Evolutionary conservation across 2,888 invertebrate genomes (phyloP).

Genomic region (Sclerodermus sp.): DNA sequence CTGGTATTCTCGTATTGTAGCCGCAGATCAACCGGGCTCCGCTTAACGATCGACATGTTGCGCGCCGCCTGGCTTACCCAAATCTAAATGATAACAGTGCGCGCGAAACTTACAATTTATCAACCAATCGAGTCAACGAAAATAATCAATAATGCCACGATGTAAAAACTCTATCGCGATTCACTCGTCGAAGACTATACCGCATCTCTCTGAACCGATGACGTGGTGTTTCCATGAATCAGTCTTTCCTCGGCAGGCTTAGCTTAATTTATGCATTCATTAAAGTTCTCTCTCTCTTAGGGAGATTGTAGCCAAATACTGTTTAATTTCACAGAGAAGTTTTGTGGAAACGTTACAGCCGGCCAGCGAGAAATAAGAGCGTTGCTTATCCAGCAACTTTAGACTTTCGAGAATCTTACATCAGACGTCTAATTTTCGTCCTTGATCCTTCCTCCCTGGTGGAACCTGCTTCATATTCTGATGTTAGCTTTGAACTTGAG

Average conservation of each 20-base stretch:
- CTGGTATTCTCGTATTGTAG: conserved; percentile 18
- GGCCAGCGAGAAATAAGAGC: not conserved
- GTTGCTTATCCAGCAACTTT: not conserved
- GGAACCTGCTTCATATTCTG: not conserved
- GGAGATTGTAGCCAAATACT: not conserved
- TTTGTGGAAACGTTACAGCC: not conserved
- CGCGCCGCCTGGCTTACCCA: not conserved
- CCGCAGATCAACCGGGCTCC: conserved; percentile 17
- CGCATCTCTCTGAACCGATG: no score
- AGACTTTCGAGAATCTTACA: not conserved
- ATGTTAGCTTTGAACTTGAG: not conserved
- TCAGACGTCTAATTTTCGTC: not conserved
- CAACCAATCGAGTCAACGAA: no score
- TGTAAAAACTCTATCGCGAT: no score
- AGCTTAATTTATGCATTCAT: no score
- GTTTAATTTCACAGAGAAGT: not conserved
- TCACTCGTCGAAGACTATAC: no score
- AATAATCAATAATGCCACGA: no score
- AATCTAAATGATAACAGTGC: no score
- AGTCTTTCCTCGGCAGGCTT: not conserved
- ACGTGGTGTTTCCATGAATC: not conserved
- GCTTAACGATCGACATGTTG: conserved; percentile 18
- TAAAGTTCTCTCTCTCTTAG: not conserved
- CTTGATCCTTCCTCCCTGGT: not conserved
- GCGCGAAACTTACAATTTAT: no score